Percentiles rank a stretch among this genome's conserved stretches.
phyloP scores from a whole-genome alignment of 37 sponge, comb jelly and placozoan genomes.

The Chondrosia reniformis region DNA sequence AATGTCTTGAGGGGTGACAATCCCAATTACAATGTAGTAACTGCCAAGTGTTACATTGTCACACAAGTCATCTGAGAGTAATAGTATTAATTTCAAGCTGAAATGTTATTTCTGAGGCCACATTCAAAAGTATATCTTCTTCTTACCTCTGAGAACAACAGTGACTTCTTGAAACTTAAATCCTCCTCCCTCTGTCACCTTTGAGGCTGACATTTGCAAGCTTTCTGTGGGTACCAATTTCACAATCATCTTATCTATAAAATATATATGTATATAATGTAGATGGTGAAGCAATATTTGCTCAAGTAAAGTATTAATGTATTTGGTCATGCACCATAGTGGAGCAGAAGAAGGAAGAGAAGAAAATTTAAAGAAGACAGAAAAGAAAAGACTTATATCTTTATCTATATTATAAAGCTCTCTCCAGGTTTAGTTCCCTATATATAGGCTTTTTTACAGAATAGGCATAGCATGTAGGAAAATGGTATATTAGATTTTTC shows the following conservation, averaged over 20 bases:
- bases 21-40: conserved; percentile 48
- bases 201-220: neutral
- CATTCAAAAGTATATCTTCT: too few species aligned
- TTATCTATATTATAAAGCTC: too few species aligned
- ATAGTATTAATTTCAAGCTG: too few species aligned
- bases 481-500: too few species aligned
- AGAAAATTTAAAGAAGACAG: too few species aligned
- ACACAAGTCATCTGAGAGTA: conserved; percentile 44
- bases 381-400: too few species aligned
- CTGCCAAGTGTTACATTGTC: conserved; percentile 39
- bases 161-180: conserved; percentile 26
- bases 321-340: too few species aligned
- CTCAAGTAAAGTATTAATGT: neutral
- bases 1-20: conserved; percentile 17
- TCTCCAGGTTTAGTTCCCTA: too few species aligned
- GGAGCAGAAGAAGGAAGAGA: too few species aligned
- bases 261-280: neutral
- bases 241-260: conserved; percentile 1
- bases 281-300: neutral
- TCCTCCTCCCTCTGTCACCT: neutral
- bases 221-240: neutral
- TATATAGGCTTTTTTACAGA: too few species aligned
- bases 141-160: conserved; percentile 46
- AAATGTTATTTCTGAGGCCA: too few species aligned
- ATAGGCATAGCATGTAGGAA: too few species aligned